Conservation (phyloP, 37 sponge, comb jelly and placozoan genomes). For the Oscarella lobularis region DNA sequence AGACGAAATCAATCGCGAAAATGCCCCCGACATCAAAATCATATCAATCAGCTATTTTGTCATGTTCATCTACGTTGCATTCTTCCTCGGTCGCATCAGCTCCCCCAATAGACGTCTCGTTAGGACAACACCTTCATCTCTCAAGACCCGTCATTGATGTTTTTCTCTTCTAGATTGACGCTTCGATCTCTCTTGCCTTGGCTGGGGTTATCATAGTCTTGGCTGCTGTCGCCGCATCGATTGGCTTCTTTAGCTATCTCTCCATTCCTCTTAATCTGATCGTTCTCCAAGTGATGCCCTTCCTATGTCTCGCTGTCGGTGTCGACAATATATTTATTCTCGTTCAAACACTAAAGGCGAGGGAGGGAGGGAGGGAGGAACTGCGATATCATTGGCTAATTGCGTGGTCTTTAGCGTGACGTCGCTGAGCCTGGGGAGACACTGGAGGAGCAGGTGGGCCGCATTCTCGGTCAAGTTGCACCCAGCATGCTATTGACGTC, state of each 20-base stretch:
- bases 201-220: slow-evolving; percentile 80
- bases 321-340: slow-evolving; percentile 63
- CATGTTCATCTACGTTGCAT: slow-evolving; percentile 85
- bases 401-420: no score
- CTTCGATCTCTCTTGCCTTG: slow-evolving; percentile 52
- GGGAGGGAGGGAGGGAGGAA: no score
- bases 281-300: slow-evolving; percentile 7
- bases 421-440: not conserved
- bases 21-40: slow-evolving; percentile 59
- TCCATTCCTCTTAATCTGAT: slow-evolving; percentile 20
- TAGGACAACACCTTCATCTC: no score
- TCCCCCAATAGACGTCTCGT: not conserved
- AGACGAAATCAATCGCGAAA: slow-evolving; percentile 81
- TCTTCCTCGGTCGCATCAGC: slow-evolving; percentile 34
- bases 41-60: slow-evolving; percentile 70
- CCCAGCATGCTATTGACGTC: slow-evolving; percentile 85
- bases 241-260: slow-evolving; percentile 68
- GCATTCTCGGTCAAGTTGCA: slow-evolving; percentile 59
- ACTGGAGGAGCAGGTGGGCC: slow-evolving; percentile 32
- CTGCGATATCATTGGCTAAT: no score
- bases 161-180: slow-evolving; percentile 44
- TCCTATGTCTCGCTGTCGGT: slow-evolving; percentile 18
- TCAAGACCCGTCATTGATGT: no score
- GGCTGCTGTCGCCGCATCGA: slow-evolving; percentile 53
- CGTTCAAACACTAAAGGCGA: slow-evolving; percentile 84